phyloP scores from a whole-genome alignment of 1,140 invertebrate species.

The Scylla paramamosain region DNA sequence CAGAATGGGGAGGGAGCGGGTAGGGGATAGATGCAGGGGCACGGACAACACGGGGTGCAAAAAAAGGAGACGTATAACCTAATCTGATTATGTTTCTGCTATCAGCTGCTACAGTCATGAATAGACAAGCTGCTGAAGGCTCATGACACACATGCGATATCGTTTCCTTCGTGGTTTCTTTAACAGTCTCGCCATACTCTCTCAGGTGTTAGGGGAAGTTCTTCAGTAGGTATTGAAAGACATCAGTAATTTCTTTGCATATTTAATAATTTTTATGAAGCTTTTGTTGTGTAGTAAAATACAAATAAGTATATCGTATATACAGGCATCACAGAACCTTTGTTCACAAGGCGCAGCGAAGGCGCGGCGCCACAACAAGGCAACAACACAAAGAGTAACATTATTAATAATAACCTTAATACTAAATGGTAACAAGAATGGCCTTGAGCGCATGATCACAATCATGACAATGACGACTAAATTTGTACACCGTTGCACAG shows the following conservation, averaged over 20 bases:
- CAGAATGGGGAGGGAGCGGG: too few species aligned
- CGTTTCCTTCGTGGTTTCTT: too few species aligned
- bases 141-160: too few species aligned
- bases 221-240: neutral
- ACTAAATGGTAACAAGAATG: slow-evolving; percentile 48
- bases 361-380: neutral
- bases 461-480: neutral
- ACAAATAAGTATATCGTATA: neutral
- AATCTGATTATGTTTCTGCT: too few species aligned
- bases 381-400: neutral
- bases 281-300: neutral
- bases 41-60: too few species aligned
- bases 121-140: too few species aligned
- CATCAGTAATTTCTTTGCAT: neutral
- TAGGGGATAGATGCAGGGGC: too few species aligned
- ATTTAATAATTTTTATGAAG: neutral
- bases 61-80: too few species aligned
- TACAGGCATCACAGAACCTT: neutral
- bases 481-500: slow-evolving; percentile 37
- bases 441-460: slow-evolving; percentile 29
- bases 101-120: too few species aligned
- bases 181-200: too few species aligned
- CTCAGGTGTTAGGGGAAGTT: too few species aligned
- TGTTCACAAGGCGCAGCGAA: neutral
- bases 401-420: neutral